Conservation (phyloP, 2,113 vertebrate genomes). For the Lepisosteus osseus region DNA sequence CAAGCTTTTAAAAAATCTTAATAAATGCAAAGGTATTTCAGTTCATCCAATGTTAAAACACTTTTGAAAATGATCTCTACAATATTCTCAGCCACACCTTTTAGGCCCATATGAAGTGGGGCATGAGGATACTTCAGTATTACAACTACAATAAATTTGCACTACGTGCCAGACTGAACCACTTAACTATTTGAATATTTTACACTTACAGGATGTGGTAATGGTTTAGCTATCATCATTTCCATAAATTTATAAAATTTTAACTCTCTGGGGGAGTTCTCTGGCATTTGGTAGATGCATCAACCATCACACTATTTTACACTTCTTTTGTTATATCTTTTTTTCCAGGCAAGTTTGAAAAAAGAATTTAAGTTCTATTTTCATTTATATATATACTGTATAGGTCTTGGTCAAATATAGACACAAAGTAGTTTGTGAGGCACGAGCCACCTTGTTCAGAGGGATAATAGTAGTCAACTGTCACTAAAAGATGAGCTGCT, state of each 20-base stretch:
- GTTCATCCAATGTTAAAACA: constrained; percentile 7
- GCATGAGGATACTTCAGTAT: background rate
- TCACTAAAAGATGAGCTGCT: constrained; percentile 23
- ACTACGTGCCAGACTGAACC: too few species aligned
- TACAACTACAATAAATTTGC: background rate
- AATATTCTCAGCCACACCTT: constrained; percentile 10
- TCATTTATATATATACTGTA: constrained; percentile 20
- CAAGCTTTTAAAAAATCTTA: constrained; percentile 17
- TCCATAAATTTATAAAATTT: background rate
- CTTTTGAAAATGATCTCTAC: background rate
- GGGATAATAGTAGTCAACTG: constrained; percentile 58
- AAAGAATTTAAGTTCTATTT: constrained; percentile 9
- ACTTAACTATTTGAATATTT: too few species aligned
- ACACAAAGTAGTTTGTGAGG: constrained; percentile 78
- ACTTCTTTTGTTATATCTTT: constrained; percentile 16
- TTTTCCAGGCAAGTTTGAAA: constrained; percentile 12
- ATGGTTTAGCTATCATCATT: too few species aligned
- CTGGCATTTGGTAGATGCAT: constrained; percentile 11
- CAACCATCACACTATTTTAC: background rate
- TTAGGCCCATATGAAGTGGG: constrained; percentile 4
- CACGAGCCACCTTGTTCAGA: constrained; percentile 74
- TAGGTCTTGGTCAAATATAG: constrained; percentile 44
- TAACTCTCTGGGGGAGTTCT: constrained; percentile 11
- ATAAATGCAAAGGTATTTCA: constrained; percentile 12
- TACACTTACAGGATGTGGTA: too few species aligned